Percentiles rank a stretch among this genome's conserved stretches.
Conservation (phyloP, 2,113 vertebrate species). For the Oryzias melastigma region DNA sequence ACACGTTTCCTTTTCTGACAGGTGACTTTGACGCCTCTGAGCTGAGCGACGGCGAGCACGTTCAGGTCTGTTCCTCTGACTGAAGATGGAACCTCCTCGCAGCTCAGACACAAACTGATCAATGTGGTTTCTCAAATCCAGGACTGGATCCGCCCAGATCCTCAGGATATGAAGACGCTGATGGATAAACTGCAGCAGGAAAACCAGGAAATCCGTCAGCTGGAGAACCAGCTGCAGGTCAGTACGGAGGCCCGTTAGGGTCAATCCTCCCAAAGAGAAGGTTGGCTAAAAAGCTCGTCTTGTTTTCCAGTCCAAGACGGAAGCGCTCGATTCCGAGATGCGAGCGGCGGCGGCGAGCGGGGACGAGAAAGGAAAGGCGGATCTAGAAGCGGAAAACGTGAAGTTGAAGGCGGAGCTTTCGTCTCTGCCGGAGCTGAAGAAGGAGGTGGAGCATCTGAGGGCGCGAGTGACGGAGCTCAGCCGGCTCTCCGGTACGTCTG, state of each 20-base stretch:
- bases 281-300: background rate
- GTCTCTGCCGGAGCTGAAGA: conserved; percentile 68
- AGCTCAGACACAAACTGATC: background rate
- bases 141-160: conserved; percentile 59
- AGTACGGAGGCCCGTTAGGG: conserved; percentile 14
- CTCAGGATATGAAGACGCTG: conserved; percentile 76
- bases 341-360: conserved; percentile 42
- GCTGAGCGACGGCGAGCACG: conserved; percentile 53
- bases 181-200: conserved; percentile 89
- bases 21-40: conserved; percentile 66
- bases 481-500: conserved; percentile 65
- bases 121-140: conserved; percentile 39
- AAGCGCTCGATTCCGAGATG: conserved; percentile 67
- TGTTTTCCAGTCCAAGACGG: conserved; percentile 60
- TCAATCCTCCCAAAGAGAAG: conserved; percentile 8
- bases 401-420: conserved; percentile 68
- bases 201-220: conserved; percentile 86
- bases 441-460: conserved; percentile 72
- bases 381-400: conserved; percentile 64
- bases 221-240: conserved; percentile 88
- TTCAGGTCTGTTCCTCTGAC: conserved; percentile 56
- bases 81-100: background rate
- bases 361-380: conserved; percentile 32
- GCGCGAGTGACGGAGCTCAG: conserved; percentile 68
- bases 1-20: conserved; percentile 41